Evolutionary conservation across 2,797 vertebrate genomes (phyloP).

Genomic region (Cuniculus paca): DNA sequence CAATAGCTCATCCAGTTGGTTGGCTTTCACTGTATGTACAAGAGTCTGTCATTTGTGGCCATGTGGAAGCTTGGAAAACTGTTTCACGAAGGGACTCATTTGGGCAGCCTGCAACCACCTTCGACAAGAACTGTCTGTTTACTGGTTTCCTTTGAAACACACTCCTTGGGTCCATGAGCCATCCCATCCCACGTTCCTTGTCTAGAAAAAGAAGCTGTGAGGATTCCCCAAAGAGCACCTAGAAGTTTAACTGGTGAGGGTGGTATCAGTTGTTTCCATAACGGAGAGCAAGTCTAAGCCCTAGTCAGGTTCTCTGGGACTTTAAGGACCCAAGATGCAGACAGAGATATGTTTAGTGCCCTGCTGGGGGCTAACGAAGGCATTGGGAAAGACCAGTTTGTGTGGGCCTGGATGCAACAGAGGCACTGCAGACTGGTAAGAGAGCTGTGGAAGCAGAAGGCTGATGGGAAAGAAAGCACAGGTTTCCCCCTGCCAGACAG

Average conservation of each 20-base stretch:
- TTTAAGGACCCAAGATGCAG: not conserved
- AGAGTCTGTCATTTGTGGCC: constrained; percentile 36
- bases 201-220: not conserved
- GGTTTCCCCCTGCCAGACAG: not conserved
- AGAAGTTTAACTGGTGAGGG: not conserved
- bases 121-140: not conserved
- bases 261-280: not conserved
- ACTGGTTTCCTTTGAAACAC: constrained; percentile 48
- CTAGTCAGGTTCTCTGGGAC: not conserved
- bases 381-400: not conserved
- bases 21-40: not conserved
- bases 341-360: not conserved
- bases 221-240: not conserved
- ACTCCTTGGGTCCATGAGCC: not conserved
- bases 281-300: not conserved
- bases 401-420: not conserved
- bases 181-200: not conserved
- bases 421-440: too few relatives aligned
- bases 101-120: not conserved
- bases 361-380: not conserved
- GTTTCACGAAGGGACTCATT: not conserved
- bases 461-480: not conserved
- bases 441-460: not conserved
- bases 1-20: not conserved
- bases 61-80: not conserved